These are phyloP conservation scores for Hapalemur alaotrensis DNA, from an alignment of 2,797 vertebrate genomes.

Conservation along the genomic window DNA sequence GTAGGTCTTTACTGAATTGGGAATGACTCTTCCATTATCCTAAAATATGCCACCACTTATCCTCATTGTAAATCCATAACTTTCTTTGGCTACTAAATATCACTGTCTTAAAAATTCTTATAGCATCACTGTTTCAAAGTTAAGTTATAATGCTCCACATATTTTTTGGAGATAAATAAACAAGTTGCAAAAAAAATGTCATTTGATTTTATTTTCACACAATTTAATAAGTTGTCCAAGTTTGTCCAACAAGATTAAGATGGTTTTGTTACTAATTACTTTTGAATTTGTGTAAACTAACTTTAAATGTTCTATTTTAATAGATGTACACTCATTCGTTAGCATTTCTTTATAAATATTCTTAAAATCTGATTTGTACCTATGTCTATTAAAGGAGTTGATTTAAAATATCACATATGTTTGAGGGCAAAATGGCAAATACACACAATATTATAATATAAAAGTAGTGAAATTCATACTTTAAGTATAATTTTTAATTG, in stretches of 20 bases:
- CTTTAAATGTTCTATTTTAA: constrained; percentile 17
- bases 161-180: constrained; percentile 31
- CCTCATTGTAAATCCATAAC: not conserved
- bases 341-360: constrained; percentile 14
- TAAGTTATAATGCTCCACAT: not conserved
- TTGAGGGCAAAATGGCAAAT: not conserved
- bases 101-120: constrained; percentile 24
- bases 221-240: not conserved
- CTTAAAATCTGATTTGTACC: not conserved
- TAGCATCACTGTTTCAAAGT: constrained; percentile 19
- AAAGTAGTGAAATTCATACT: not conserved
- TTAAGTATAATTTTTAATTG: constrained; percentile 16
- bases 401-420: not conserved
- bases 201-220: not conserved
- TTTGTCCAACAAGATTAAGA: constrained; percentile 2
- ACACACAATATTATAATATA: not conserved
- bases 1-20: not conserved
- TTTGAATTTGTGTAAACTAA: not conserved
- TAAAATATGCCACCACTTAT: constrained; percentile 16
- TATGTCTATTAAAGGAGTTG: not conserved
- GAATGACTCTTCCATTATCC: constrained; percentile 39
- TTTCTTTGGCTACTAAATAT: constrained; percentile 42
- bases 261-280: not conserved
- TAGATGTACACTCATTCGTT: not conserved
- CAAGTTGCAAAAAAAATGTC: not conserved